A percentile compares a stretch with the other conserved stretches of the same genome.
These are phyloP conservation scores for Tanypteryx hageni DNA, from an alignment of 2,888 invertebrate genomes.

Conservation along the genomic window DNA sequence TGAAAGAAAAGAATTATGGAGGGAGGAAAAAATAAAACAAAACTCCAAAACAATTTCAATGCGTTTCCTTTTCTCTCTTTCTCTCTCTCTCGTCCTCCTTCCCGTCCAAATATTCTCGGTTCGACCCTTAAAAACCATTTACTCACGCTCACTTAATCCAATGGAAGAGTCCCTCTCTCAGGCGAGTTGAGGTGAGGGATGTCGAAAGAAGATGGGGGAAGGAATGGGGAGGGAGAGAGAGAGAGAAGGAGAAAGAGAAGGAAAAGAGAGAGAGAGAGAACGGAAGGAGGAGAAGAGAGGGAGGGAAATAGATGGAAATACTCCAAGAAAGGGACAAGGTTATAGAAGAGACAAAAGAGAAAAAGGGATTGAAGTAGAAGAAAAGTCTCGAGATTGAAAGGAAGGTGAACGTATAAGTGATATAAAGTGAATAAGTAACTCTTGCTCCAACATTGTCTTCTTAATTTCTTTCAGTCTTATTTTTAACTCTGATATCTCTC, in stretches of 20 bases:
- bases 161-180: neutral
- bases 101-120: neutral
- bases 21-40: neutral
- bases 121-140: neutral
- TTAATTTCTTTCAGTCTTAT: no score
- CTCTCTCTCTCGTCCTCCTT: neutral
- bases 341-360: neutral
- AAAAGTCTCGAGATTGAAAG: neutral
- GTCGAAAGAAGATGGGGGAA: no score
- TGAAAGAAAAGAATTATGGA: neutral
- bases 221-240: no score
- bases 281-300: no score
- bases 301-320: no score
- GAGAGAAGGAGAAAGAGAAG: no score
- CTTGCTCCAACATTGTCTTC: no score
- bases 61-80: neutral
- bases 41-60: slow-evolving; percentile 11
- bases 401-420: no score
- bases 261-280: no score
- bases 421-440: no score
- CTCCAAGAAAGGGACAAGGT: neutral
- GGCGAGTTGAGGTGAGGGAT: neutral
- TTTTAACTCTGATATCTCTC: no score
- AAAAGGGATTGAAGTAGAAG: neutral
- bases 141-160: slow-evolving; percentile 2